Evolutionary conservation across 1,140 invertebrate species (phyloP), one percentile per base, ranked within the genome.

Genomic region (Halictus rubicundus): DNA sequence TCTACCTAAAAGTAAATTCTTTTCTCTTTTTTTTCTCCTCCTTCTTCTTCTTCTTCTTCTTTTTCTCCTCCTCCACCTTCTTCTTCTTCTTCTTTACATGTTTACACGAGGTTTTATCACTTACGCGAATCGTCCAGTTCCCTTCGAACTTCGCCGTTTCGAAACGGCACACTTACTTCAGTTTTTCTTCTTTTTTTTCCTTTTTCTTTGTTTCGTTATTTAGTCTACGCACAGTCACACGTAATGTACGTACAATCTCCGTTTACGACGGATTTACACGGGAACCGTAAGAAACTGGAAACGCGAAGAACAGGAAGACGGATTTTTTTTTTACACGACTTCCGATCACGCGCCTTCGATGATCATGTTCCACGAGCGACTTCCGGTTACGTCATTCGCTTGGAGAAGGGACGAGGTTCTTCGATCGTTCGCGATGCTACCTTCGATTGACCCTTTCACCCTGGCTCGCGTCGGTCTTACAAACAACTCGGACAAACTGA

Each of bases 301-400:
- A 78, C 78, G 69, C 82, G 75, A 75, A 83, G 78, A 63, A 60
- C 59, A 81, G 84, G 81, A 86, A 87, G 85, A 83, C 78, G 75
- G 73, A 59, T 82, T 81, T 82, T 61, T 82, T 81, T 82, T 61
- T 82, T 10, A 61, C 72, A 19, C 71, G 42, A 12, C 60, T 39
- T 57, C 68, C 76, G 46, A 78, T 72, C 76, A 54, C 68, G 68
- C 23, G 76, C 60, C 14, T n/a, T 42, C 49, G 4, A 6, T 16
- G 14, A 10, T 6, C 2, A 12, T 46, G 10, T 10, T 46, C 3
- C 42, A 12, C 10, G 10, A 46, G 14, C 42, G 42, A 2, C 12
- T 10, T 12, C 9, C 12, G 8, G 42, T 10, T 12, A 1, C 0
- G 12, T 46, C 12, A 1, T 2, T 12, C 10, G 9, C 32, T 46